These are phyloP conservation scores for Sarcophaga rosellei DNA, from an alignment of 2,888 invertebrate species.

Conservation along the genomic window DNA sequence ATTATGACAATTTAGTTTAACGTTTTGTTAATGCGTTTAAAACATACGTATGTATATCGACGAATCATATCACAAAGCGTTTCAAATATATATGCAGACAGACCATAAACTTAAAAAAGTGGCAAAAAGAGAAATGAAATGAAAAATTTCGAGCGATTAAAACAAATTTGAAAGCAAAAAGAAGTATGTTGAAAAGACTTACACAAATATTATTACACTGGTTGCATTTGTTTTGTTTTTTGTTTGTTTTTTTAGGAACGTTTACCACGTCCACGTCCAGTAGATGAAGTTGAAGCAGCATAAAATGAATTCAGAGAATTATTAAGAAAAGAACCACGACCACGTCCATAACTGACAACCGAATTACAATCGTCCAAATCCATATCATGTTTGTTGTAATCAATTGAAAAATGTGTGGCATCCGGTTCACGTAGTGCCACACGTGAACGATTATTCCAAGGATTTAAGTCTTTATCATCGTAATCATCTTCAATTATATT, in stretches of 20 bases:
- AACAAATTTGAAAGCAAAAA: too few species aligned
- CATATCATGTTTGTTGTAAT: slow-evolving; percentile 58
- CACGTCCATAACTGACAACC: slow-evolving; percentile 70
- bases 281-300: slow-evolving; percentile 34
- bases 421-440: slow-evolving; percentile 71
- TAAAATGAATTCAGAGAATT: slow-evolving; percentile 10
- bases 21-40: too few species aligned
- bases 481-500: slow-evolving; percentile 55
- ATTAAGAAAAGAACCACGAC: slow-evolving; percentile 59
- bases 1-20: too few species aligned
- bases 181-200: too few species aligned
- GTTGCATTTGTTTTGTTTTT: neutral
- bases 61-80: too few species aligned
- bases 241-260: slow-evolving; percentile 26
- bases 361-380: slow-evolving; percentile 69
- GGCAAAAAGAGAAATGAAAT: too few species aligned
- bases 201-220: too few species aligned
- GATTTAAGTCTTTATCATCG: slow-evolving; percentile 65
- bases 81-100: too few species aligned
- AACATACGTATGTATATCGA: too few species aligned
- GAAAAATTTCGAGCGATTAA: too few species aligned
- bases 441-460: slow-evolving; percentile 71
- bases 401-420: slow-evolving; percentile 70
- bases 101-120: too few species aligned
- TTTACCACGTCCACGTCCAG: slow-evolving; percentile 66